Conservation (phyloP, 92 coral and sea anemone species). For the Paramuricea clavata region DNA sequence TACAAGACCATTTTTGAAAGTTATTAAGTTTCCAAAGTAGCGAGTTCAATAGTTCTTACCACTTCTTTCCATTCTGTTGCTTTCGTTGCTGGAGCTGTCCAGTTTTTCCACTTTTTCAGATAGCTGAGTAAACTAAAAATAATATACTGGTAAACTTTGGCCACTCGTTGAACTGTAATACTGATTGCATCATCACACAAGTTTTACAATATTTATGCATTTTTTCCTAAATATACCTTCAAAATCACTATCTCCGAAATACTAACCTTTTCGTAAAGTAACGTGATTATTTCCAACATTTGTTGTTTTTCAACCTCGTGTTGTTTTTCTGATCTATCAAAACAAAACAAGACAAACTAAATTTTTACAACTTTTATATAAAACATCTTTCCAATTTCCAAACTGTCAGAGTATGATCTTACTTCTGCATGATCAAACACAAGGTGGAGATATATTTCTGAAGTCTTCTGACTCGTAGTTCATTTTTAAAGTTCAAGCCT, state of each 20-base stretch:
- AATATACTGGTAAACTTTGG: not conserved
- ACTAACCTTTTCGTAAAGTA: slow-evolving; percentile 36
- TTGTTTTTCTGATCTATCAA: slow-evolving; percentile 50
- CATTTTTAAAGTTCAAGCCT: slow-evolving; percentile 20
- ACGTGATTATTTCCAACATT: slow-evolving; percentile 54
- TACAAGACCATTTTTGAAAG: no score
- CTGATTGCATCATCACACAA: no score
- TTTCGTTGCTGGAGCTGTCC: not conserved
- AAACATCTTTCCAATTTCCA: not conserved
- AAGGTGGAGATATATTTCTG: slow-evolving; percentile 35
- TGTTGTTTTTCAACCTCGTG: slow-evolving; percentile 57
- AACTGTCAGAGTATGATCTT: not conserved
- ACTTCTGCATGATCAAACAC: slow-evolving; percentile 43
- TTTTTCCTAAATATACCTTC: not conserved
- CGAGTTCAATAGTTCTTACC: not conserved
- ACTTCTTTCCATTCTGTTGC: not conserved
- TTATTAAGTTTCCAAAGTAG: no score
- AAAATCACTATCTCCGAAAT: not conserved
- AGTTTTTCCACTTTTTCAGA: slow-evolving; percentile 28
- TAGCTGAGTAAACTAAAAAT: slow-evolving; percentile 14
- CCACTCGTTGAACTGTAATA: no score
- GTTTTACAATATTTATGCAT: not conserved
- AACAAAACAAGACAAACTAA: not conserved
- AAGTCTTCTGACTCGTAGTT: slow-evolving; percentile 22
- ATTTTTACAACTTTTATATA: not conserved